Base-by-base conservation (phyloP, 1,140 invertebrate genomes). In the Zaprionus davidi region DNA sequence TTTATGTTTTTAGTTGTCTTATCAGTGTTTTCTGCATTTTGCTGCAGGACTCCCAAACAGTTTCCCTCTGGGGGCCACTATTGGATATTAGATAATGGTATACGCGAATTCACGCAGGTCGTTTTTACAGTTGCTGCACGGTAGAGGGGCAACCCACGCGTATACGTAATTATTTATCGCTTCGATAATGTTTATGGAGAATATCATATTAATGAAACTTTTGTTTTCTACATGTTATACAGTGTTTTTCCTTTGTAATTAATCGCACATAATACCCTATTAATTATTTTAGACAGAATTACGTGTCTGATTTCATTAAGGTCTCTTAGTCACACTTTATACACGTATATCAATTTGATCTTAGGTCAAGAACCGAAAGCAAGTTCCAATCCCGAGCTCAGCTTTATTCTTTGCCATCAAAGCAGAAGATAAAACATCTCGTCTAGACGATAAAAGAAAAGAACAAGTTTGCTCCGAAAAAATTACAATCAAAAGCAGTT, bases 11-110 rank as follows among this genome's bases (percentile, higher is more conserved):
- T 38, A 3, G 17, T 44, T 44, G 41, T 46, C 60, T 83, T 83
- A 83, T 83, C 81, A 71, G 67, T 49, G 22, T 46, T 17, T 17
- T 41, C n/a, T 53, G 26, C 53, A 53, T 53, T 73, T 69, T 1
- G 7, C 24, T 64, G 24, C 76, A 75, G 71, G 76, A 76, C 59
- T 76, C 49, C 62, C 67, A 83, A 79, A 71, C 82, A 74, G 82
- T 68, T 77, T 67, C 5, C 38, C 63, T 46, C 46, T 66, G 38
- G 57, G 59, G 53, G 41, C 36, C 44, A 34, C 46, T 24, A 13
- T 24, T 22, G 3, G 20, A 51, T 51, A 24, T 46, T 46, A n/a
- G 36, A 9, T 24, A 36, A 68, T 68, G 62, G 49, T 80, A 78
- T 59, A 49, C 6, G 28, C n/a, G 31, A 65, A 24, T 17, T 20